Base-by-base conservation (phyloP, 2,113 vertebrate genomes). In the Vidua chalybeata region DNA sequence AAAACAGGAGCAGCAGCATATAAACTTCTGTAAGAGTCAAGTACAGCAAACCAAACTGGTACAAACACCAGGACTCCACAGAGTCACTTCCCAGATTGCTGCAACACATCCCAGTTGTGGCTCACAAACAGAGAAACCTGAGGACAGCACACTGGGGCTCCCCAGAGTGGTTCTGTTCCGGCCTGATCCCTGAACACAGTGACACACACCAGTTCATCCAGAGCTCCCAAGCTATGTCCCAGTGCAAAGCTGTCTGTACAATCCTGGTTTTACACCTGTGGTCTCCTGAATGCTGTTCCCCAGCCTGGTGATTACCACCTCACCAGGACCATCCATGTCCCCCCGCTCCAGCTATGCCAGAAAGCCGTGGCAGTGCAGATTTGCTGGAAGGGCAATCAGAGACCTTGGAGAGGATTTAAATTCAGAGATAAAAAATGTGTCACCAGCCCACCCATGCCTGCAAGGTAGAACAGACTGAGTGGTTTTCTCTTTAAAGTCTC, bases 221-320 rank as follows among this genome's bases (percentile, higher is more conserved):
- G 13, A 56, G 61, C 48, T 82, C 39, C 71, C 75, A 26, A 24
- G 7, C 8, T 1, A 1, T 1, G 14, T 6, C 33, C 18, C 2
- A 11, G 28, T 1, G 56, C 66, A n/a, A n/a, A 68, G 27, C 3
- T 2, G 13, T 3, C 35, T 33, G 30, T 1, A 14, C 4, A 2
- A 16, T 0, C 4, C 16, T 23, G 5, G 4, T 62, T 28, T 18
- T 4, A 39, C 55, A 41, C 3, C 5, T 0, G 6, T 7, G 41
- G 1, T 15, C 37, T 4, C 45, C 54, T 10, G 23, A 26, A 18
- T 4, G n/a, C 61, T 56, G 61, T 0, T 69, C 49, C 39, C 31
- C 86, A 75, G 64, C 6, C 64, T 16, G 30, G 18, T 3, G 52
- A 54, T 4, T 39, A 4, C n/a, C 4, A 39, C 48, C 71, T 26